Percentiles rank a stretch among this genome's conserved stretches.
Conservation (phyloP, 2,888 invertebrate species). For the Rapana venosa region DNA sequence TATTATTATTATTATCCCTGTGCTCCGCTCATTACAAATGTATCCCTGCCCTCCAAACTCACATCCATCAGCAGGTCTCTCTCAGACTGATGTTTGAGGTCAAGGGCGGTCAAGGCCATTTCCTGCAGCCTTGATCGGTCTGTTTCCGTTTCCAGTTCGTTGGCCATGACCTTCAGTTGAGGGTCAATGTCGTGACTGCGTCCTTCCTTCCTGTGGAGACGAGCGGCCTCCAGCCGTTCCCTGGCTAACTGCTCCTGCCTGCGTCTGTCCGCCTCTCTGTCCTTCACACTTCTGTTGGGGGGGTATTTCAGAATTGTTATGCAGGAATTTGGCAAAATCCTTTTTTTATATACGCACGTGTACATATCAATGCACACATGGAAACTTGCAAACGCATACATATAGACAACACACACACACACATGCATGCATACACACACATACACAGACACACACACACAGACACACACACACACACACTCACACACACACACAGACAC, state of each 20-base stretch:
- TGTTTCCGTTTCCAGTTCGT: slow-evolving; percentile 42
- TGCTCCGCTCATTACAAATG: too few relatives aligned
- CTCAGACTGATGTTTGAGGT: slow-evolving; percentile 68
- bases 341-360: too few relatives aligned
- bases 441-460: too few relatives aligned
- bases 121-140: slow-evolving; percentile 64
- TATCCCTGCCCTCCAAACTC: background rate
- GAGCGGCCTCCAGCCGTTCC: slow-evolving; percentile 67
- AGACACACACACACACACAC: too few relatives aligned
- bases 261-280: slow-evolving; percentile 61
- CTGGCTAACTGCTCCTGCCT: slow-evolving; percentile 68
- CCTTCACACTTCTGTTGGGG: slow-evolving; percentile 29
- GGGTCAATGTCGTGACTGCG: slow-evolving; percentile 27
- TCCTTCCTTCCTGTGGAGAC: slow-evolving; percentile 48
- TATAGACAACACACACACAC: too few relatives aligned
- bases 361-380: too few relatives aligned
- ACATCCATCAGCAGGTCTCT: slow-evolving; percentile 67
- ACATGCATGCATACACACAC: too few relatives aligned
- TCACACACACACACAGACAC: too few relatives aligned
- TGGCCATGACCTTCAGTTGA: slow-evolving; percentile 34
- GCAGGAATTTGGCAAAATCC: too few relatives aligned
- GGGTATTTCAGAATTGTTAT: too few relatives aligned
- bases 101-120: slow-evolving; percentile 63
- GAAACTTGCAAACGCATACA: too few relatives aligned
- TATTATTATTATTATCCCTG: too few relatives aligned